These are phyloP conservation scores for Chromis chromis DNA, from an alignment of 2,797 vertebrate genomes.

Conservation along the genomic window DNA sequence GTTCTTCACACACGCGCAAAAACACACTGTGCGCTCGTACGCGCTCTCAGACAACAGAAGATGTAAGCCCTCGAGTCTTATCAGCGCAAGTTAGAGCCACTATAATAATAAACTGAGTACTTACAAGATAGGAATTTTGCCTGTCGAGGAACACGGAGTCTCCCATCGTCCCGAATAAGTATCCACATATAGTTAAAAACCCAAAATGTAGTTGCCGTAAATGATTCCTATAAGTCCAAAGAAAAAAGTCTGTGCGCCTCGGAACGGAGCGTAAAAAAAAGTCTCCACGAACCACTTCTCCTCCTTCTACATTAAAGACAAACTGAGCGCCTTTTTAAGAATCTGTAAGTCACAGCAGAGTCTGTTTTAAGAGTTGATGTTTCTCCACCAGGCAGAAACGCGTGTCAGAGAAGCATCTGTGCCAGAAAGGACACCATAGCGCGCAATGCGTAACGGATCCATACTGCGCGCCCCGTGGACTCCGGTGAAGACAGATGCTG, in stretches of 20 bases:
- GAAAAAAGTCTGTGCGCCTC: slow-evolving; percentile 24
- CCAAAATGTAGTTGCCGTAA: slow-evolving; percentile 29
- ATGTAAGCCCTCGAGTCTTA: slow-evolving; percentile 4
- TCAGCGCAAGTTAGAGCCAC: not conserved
- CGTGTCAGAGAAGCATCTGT: slow-evolving; percentile 49
- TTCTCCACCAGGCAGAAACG: slow-evolving; percentile 32
- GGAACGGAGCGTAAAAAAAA: not conserved
- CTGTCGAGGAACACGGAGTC: slow-evolving; percentile 87
- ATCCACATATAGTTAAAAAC: slow-evolving; percentile 79
- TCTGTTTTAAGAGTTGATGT: slow-evolving; percentile 24
- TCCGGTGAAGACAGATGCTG: slow-evolving; percentile 70
- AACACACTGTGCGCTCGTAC: not conserved
- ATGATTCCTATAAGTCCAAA: slow-evolving; percentile 49
- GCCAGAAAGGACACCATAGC: slow-evolving; percentile 56
- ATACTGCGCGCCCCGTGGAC: slow-evolving; percentile 69
- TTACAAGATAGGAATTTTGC: slow-evolving; percentile 85
- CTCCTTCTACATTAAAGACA: slow-evolving; percentile 17
- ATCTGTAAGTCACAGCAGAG: not conserved
- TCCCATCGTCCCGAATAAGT: slow-evolving; percentile 76
- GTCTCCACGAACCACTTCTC: slow-evolving; percentile 31
- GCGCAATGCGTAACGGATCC: slow-evolving; percentile 77
- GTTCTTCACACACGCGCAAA: not conserved
- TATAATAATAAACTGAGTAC: slow-evolving; percentile 59
- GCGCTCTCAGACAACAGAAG: slow-evolving; percentile 9
- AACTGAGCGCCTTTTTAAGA: not conserved